Base-by-base conservation (phyloP, 1,140 invertebrate species). In the Zaprionus taronus region DNA sequence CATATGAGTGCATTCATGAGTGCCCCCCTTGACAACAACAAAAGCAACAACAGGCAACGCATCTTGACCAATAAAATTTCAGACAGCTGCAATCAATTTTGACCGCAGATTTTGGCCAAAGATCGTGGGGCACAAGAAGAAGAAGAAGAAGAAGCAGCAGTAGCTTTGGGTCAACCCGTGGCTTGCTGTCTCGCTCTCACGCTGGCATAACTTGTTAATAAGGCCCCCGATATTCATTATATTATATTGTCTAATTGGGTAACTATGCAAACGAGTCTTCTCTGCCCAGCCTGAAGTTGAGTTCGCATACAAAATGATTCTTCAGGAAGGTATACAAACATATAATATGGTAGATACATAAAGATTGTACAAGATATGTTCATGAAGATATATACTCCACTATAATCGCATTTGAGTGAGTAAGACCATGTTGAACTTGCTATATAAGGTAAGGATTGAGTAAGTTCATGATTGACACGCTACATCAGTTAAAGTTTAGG, bases 1-100 rank as follows among this genome's bases (percentile, higher is more conserved):
- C 47, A 24, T 51, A 28, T 26, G 44, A 20, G 31, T 58, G 26
- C 53, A 44, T n/a, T 9, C 41, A 47, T 51, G 6, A 34, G 31
- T 17, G 11, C 17, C n/a, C 17, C 17, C 34, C 36, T 15, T 5
- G n/a, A 24, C 38, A 34, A 57, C 36, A 38, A 28, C 20, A 24
- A 36, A 31, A 44, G 24, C 1, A 44, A 31, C 55, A 47, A 47
- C 38, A 14, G 47, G 41, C n/a, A 47, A 47, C 49, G 47, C 64
- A 14, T n/a, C 51, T 58, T 63, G 57, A 38, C 36, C 57, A 74
- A 62, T 53, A 41, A 53, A 53, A 47, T 70, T 62, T 53, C 11
- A 9, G 61, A 47, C 73, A 76, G 73, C 72, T 75, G 72, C 60
- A 62, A 75, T 71, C 34, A 58, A 70, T 57, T 11, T 69, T 44